phyloP scores from a whole-genome alignment of 2,797 vertebrate species.

The Parauchenoglanis ngamensis region DNA sequence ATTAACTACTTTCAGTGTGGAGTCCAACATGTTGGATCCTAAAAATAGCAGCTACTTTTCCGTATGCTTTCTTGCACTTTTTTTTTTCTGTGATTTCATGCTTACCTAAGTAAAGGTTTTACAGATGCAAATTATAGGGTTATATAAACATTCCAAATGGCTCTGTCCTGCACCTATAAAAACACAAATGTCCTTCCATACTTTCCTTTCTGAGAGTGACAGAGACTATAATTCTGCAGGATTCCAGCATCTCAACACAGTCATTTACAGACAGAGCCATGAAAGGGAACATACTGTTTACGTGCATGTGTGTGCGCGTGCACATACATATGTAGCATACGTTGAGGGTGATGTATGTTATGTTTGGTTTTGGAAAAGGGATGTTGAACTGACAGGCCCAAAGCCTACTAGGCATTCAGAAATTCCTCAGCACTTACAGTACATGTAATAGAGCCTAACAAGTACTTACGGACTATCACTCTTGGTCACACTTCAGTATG shows the following conservation, averaged over 20 bases:
- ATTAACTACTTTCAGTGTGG: background rate
- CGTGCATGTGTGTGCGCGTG: conserved; percentile 19
- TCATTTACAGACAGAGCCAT: conserved; percentile 50
- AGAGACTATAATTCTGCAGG: conserved; percentile 60
- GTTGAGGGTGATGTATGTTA: conserved; percentile 26
- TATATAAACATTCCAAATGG: conserved; percentile 28
- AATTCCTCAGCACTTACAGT: conserved; percentile 19
- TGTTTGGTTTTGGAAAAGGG: conserved; percentile 16
- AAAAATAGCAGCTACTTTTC: background rate
- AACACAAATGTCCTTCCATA: conserved; percentile 45
- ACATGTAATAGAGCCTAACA: background rate
- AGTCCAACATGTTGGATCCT: background rate
- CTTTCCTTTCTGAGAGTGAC: conserved; percentile 38
- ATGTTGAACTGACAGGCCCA: conserved; percentile 37
- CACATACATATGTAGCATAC: conserved; percentile 23
- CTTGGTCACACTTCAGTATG: background rate
- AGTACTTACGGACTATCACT: background rate
- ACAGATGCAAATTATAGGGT: conserved; percentile 1
- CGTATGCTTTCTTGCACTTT: background rate
- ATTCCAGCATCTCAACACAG: conserved; percentile 49
- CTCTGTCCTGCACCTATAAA: conserved; percentile 30
- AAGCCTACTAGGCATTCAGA: conserved; percentile 16
- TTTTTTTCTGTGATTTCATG: conserved; percentile 11
- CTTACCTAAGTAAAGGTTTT: background rate
- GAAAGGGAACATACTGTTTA: conserved; percentile 23